A percentile compares a stretch with the other conserved stretches of the same genome.
These are phyloP conservation scores for Arvicanthis niloticus DNA, from an alignment of 2,113 vertebrate species.

Conservation along the genomic window DNA sequence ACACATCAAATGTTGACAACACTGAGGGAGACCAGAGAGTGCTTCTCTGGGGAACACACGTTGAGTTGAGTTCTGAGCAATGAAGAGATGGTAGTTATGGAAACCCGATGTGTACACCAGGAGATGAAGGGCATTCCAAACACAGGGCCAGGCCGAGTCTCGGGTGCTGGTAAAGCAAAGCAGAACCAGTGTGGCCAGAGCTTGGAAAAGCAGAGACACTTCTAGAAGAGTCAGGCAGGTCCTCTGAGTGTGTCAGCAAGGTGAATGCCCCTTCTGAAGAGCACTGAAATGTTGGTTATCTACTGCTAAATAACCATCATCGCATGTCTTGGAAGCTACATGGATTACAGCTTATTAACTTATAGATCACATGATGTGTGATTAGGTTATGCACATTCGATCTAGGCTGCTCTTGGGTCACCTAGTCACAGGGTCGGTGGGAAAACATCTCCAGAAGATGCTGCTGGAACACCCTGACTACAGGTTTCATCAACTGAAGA, in stretches of 20 bases:
- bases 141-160: background rate
- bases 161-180: background rate
- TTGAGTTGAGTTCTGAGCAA: background rate
- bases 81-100: background rate
- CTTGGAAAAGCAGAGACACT: background rate
- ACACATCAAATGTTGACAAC: background rate
- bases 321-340: background rate
- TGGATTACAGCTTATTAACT: background rate
- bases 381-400: background rate
- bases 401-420: background rate
- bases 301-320: background rate
- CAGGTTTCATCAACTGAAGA: background rate
- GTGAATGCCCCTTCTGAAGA: background rate
- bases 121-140: background rate
- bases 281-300: background rate
- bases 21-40: background rate
- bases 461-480: background rate
- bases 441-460: background rate
- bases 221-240: background rate
- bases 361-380: accelerated
- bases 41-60: background rate
- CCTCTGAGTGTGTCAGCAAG: too few species aligned
- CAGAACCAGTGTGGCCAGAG: background rate
- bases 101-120: background rate
- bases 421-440: background rate